Evolutionary conservation across 2,113 vertebrate genomes (phyloP), one percentile per base, ranked within the genome.

Genomic region (Anolis carolinensis): DNA sequence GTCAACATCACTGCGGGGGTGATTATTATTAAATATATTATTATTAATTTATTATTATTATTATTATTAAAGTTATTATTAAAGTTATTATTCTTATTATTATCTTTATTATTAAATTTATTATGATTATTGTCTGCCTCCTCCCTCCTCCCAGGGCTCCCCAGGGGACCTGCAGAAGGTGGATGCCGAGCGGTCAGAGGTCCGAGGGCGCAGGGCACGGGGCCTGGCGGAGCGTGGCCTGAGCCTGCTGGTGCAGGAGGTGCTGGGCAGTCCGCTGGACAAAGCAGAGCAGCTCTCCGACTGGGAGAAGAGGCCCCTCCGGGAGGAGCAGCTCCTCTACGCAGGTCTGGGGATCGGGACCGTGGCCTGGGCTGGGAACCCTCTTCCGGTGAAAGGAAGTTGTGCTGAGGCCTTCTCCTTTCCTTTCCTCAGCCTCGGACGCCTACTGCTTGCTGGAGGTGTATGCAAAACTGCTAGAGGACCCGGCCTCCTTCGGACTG

Each of bases 271-370:
- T 59, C 96, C 98, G 2, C 95, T 98, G 71, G 96, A 98, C 94
- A 98, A 99, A 91, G 93, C 87, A 0, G 96, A 99, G 91, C 98
- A 98, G 96, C 94, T 99, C 78, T 98, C 98, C 30, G 97, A 97
- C 95, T 98, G 97, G 98, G 97, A 98, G 91, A 97, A 95, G 68
- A 95, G 97, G 63, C 98, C 98, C 0, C 97, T 98, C 0, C 94
- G 96, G 1, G 93, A 96, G 89, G 95, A 94, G 55, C 98, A 99
- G 96, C 94, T 98, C 87, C 91, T 97, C 90, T 98, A 97, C 21
- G 97, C 97, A 96, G 98, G 98, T 97, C 77, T 23, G 50, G 9
- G 76, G n/a, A 18, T n/a, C 5, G 50, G 52, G 52, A 55, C 25
- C 27, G 30, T 0, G 0, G 1, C 48, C 8, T 65, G 14, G 63